Conservation (phyloP, 2,113 vertebrate genomes). For the Greenwoodochromis staneri region DNA sequence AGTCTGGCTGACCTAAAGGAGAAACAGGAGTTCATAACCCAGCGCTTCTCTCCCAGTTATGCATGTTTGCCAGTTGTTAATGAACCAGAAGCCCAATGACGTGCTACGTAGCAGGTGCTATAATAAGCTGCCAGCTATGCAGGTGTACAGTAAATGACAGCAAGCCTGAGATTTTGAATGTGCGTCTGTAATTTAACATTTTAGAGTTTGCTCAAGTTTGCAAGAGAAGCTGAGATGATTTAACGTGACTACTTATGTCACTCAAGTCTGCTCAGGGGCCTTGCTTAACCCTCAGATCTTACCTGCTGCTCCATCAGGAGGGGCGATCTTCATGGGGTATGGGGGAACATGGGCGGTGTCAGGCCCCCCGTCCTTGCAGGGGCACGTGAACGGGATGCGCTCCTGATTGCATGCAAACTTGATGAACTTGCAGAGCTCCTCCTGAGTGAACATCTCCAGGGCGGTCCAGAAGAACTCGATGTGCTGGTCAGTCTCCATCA, state of each 20-base stretch:
- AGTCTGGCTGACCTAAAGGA: constrained; percentile 83
- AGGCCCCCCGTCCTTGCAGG: constrained; percentile 92
- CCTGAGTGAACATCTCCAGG: constrained; percentile 92
- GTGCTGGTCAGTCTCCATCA: constrained; percentile 98
- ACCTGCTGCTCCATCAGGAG: constrained; percentile 93
- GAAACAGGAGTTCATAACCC: neutral
- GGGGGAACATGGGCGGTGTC: constrained; percentile 96
- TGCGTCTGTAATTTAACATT: neutral
- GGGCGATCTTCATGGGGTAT: constrained; percentile 97
- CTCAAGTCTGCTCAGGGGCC: neutral
- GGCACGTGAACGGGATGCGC: constrained; percentile 95
- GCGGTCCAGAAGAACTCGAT: constrained; percentile 98
- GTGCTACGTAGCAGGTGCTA: neutral
- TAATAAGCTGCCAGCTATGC: neutral
- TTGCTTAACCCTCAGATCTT: neutral
- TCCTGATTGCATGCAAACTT: constrained; percentile 99
- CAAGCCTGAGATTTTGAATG: neutral
- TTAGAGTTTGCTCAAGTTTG: neutral
- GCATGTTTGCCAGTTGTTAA: neutral
- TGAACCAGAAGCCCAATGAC: neutral
- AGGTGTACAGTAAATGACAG: neutral
- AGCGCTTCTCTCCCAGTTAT: neutral
- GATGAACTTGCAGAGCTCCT: constrained; percentile 98
- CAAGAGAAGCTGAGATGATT: neutral
- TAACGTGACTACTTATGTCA: neutral